These are phyloP conservation scores for Babylonia areolata DNA, from an alignment of 1,140 invertebrate species.

Conservation along the genomic window DNA sequence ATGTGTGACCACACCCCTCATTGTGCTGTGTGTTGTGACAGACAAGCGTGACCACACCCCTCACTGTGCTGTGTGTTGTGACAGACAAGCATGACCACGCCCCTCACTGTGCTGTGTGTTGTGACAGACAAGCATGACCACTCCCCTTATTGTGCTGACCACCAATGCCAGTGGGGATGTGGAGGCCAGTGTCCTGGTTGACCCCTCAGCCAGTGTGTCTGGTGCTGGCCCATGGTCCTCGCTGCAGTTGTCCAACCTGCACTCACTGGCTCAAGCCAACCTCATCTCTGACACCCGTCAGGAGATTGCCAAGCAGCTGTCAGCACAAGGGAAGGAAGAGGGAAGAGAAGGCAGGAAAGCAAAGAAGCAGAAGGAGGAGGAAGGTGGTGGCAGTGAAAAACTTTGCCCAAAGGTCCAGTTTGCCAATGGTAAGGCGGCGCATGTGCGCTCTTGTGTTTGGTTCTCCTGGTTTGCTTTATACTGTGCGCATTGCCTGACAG, in stretches of 20 bases:
- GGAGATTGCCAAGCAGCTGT: constrained; percentile 56
- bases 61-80: no score
- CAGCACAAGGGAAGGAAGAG: constrained; percentile 24
- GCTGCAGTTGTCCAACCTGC: constrained; percentile 44
- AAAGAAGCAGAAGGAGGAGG: background rate
- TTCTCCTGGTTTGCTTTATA: no score
- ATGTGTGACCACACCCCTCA: no score
- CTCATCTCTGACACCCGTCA: constrained; percentile 60
- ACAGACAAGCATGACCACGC: constrained; percentile 9
- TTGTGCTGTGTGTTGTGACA: no score
- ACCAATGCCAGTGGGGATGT: constrained; percentile 49
- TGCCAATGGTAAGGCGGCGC: background rate
- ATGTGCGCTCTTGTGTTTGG: no score
- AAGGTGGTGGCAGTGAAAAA: background rate
- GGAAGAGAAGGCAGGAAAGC: background rate
- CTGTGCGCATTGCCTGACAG: no score
- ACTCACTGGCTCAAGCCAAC: constrained; percentile 62
- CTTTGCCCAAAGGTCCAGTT: background rate
- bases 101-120: constrained; percentile 35
- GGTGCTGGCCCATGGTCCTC: background rate
- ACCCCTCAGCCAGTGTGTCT: constrained; percentile 22
- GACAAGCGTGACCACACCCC: no score
- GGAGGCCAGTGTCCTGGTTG: constrained; percentile 48
- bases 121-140: constrained; percentile 6
- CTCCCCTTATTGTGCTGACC: constrained; percentile 42